Evolutionary conservation across 2,797 vertebrate species (phyloP), one percentile per base, ranked within the genome.

Genomic region (Chromobotia macracanthus): DNA sequence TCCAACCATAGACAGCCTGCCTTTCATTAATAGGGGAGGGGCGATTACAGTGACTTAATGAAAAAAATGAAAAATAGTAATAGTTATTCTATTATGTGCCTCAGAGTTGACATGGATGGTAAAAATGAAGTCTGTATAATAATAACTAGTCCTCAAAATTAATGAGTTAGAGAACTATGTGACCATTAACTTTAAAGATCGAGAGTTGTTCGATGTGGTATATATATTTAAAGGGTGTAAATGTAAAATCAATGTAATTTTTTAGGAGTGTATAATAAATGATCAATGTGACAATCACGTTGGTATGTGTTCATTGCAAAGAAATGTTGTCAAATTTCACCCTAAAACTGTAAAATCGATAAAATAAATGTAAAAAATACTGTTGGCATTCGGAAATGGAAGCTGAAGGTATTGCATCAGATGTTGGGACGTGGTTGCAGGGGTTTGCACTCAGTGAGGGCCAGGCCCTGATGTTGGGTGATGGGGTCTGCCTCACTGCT

Each of bases 1-100:
- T 71, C 85, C 83, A 87, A 78, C 81, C 82, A 66, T 77, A 75
- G 80, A 84, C 28, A 83, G 72, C 68, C 58, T 74, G 21, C 21
- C 28, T 51, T 75, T 67, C 67, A 73, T 75, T 80, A 69, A 58
- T 55, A 61, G 41, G 23, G 71, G 55, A 53, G 67, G 44, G 44
- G 66, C 79, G 69, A 67, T 75, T 68, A 58, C 12, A 58, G 53
- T 72, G 9, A 55, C 74, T 50, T 61, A 75, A 58, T 64, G 13
- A 38, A 53, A 61, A 5, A 19, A 66, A 0, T 21, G 16, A 9
- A 46, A 23, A 7, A 16, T 16, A 11, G 41, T 44, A 10, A 2
- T 44, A 44, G 11, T 44, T 44, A 44, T 44, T 46, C 9, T 74
- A 38, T 50, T 50, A 68, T 31, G 23, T 31, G 23, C 15, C 13